Conservation (phyloP, 2,888 invertebrate species). For the Caenorhabditis parvicauda region DNA sequence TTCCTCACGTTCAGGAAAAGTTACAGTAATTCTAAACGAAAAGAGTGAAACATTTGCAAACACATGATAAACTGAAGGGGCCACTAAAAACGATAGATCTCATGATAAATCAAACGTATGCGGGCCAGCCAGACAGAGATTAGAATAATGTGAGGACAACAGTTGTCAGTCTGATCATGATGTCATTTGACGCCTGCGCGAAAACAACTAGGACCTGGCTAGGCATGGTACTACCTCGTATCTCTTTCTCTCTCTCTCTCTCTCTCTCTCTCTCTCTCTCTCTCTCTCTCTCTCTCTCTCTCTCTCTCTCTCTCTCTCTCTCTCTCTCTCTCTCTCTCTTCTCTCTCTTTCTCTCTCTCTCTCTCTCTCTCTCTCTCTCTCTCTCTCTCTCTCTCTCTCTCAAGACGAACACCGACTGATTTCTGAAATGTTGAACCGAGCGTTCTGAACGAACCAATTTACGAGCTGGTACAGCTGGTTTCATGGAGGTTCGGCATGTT, state of each 20-base stretch:
- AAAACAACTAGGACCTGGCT: slow-evolving; percentile 1
- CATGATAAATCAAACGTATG: too few species aligned
- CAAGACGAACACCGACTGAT: slow-evolving; percentile 8
- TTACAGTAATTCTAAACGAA: too few species aligned
- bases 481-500: too few species aligned
- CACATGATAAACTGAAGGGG: too few species aligned
- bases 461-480: too few species aligned
- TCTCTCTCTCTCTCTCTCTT: not conserved
- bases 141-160: not conserved
- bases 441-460: too few species aligned
- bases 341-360: slow-evolving; percentile 3
- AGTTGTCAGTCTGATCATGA: not conserved
- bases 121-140: too few species aligned
- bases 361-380: slow-evolving; percentile 8
- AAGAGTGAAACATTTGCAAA: too few species aligned
- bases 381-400: slow-evolving; percentile 4
- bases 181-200: too few species aligned
- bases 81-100: too few species aligned
- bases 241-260: slow-evolving; percentile 1
- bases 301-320: slow-evolving; percentile 3
- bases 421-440: too few species aligned
- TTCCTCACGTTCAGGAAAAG: too few species aligned
- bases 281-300: not conserved
- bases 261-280: not conserved
- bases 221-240: not conserved